Conservation (phyloP, 2,113 vertebrate genomes). For the western clawed frog (Xenopus tropicalis) region DNA sequence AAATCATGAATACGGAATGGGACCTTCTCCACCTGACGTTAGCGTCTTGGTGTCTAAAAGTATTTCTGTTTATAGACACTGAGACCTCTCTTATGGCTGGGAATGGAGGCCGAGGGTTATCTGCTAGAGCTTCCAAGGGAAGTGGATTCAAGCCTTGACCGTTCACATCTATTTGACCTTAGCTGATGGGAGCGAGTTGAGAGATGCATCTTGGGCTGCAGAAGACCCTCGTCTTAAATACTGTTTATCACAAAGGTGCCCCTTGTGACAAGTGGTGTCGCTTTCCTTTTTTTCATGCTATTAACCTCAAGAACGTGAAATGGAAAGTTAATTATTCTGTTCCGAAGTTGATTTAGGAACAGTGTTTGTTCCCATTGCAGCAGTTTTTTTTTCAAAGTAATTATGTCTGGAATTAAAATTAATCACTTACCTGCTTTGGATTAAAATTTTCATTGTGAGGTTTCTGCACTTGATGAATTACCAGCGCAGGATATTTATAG, state of each 20-base stretch:
- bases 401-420: no score
- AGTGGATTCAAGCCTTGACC: neutral
- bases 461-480: no score
- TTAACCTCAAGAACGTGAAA: conserved; percentile 35
- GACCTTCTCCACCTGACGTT: neutral
- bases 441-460: no score
- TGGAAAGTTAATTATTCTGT: conserved; percentile 31
- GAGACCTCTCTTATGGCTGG: neutral
- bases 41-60: neutral
- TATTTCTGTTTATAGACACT: neutral
- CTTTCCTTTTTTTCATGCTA: neutral
- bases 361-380: neutral
- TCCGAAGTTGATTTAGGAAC: neutral
- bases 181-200: conserved; percentile 19
- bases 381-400: no score
- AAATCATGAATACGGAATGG: neutral
- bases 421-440: no score
- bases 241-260: conserved; percentile 8
- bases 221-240: neutral
- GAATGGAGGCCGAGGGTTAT: neutral
- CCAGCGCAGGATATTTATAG: no score
- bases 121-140: conserved; percentile 25
- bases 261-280: neutral
- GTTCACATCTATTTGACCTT: conserved; percentile 28
- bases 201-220: neutral